Conservation (phyloP, 2,888 invertebrate genomes). For the Drosophila lacicola region DNA sequence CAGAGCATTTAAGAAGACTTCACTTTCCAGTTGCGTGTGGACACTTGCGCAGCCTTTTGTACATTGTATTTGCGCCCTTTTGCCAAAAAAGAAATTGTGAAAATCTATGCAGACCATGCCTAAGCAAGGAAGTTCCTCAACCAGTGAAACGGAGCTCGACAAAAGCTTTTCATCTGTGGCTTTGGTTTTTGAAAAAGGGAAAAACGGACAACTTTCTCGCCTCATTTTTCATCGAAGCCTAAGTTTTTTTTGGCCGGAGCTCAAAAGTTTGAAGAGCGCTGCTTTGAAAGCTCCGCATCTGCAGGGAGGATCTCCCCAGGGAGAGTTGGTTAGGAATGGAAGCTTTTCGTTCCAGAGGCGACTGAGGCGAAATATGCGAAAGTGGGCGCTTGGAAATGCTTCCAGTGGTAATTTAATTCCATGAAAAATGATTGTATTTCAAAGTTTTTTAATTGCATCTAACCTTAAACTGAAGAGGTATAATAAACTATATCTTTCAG, state of each 20-base stretch:
- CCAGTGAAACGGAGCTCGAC: constrained; percentile 10
- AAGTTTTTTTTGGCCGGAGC: constrained; percentile 37
- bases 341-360: not conserved
- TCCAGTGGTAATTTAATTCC: not conserved
- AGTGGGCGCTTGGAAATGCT: not conserved
- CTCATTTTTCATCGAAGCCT: constrained; percentile 43
- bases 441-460: not conserved
- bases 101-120: constrained; percentile 5
- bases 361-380: not conserved
- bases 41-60: constrained; percentile 36
- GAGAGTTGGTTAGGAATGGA: no score
- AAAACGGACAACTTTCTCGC: constrained; percentile 47
- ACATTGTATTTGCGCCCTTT: constrained; percentile 16
- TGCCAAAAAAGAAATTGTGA: constrained; percentile 7
- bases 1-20: constrained; percentile 45
- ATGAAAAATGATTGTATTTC: no score
- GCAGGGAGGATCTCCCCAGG: not conserved
- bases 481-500: not conserved
- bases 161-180: constrained; percentile 22
- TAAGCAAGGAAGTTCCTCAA: not conserved
- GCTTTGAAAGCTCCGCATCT: constrained; percentile 17
- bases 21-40: constrained; percentile 17
- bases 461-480: not conserved
- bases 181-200: constrained; percentile 18
- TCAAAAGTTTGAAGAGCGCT: constrained; percentile 45